These are phyloP conservation scores for Vanessa atalanta DNA, from an alignment of 1,140 invertebrate species.

Conservation along the genomic window DNA sequence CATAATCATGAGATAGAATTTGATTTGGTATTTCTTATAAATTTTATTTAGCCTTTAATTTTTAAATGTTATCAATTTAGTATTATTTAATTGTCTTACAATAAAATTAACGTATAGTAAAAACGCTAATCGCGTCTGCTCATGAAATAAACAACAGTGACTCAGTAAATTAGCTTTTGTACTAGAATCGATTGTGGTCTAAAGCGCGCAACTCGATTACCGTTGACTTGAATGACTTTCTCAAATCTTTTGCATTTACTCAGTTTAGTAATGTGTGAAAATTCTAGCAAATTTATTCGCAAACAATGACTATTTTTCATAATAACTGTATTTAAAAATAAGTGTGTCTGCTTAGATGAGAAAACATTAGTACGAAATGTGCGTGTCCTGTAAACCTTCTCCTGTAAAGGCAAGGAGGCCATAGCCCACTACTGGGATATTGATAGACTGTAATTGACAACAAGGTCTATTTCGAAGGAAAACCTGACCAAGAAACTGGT, in stretches of 20 bases:
- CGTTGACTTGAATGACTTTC: constrained; percentile 27
- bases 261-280: constrained; percentile 24
- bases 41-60: too few species aligned
- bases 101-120: background rate
- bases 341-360: constrained; percentile 2
- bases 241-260: constrained; percentile 3
- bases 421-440: too few species aligned
- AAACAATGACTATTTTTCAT: constrained; percentile 5
- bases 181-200: constrained; percentile 23
- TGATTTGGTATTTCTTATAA: too few species aligned
- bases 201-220: constrained; percentile 16
- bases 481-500: too few species aligned
- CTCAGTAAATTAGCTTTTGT: constrained; percentile 23
- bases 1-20: too few species aligned
- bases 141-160: background rate
- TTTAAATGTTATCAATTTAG: too few species aligned
- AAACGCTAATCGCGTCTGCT: constrained; percentile 6
- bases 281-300: constrained; percentile 19
- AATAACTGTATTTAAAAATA: background rate
- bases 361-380: background rate
- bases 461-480: too few species aligned
- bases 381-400: too few species aligned
- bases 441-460: too few species aligned
- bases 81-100: background rate
- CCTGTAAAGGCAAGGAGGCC: too few species aligned